A percentile compares a stretch with the other conserved stretches of the same genome.
These are phyloP conservation scores for Ceuthmochares aereus DNA, from an alignment of 2,113 vertebrate species.

Conservation along the genomic window DNA sequence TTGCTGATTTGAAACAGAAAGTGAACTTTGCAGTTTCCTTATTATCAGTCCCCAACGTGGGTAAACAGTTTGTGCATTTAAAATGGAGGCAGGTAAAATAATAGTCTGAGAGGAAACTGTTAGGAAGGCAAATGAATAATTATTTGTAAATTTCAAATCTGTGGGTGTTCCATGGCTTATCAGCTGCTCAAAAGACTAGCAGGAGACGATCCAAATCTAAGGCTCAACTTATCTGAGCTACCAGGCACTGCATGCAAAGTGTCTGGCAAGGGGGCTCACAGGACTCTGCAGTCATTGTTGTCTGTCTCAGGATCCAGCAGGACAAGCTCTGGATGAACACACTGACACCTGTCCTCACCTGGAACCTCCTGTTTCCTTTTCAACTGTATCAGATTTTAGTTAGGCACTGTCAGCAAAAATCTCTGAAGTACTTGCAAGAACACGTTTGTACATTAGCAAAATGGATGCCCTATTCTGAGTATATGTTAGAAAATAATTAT, in stretches of 20 bases:
- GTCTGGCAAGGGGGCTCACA: background rate
- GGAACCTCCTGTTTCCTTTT: background rate
- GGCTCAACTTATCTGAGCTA: background rate
- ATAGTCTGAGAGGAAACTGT: conserved; percentile 10
- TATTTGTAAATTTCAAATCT: conserved; percentile 31
- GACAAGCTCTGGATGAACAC: background rate
- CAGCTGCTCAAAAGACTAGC: background rate
- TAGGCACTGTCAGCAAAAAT: background rate
- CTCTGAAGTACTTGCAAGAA: background rate
- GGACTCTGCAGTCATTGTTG: background rate
- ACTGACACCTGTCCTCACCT: background rate
- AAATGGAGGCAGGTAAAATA: background rate
- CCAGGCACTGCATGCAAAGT: fast-evolving
- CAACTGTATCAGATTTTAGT: background rate
- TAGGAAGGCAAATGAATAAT: conserved; percentile 10
- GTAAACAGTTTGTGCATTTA: background rate
- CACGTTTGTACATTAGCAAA: background rate
- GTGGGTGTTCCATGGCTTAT: background rate
- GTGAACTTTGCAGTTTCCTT: background rate
- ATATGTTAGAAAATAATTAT: background rate
- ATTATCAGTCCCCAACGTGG: background rate
- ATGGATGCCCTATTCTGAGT: background rate
- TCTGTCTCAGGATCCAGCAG: background rate
- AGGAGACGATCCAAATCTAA: background rate
- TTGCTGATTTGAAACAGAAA: background rate